These are phyloP conservation scores for Opisthocomus hoazin DNA, from an alignment of 2,113 vertebrate genomes.

Conservation along the genomic window DNA sequence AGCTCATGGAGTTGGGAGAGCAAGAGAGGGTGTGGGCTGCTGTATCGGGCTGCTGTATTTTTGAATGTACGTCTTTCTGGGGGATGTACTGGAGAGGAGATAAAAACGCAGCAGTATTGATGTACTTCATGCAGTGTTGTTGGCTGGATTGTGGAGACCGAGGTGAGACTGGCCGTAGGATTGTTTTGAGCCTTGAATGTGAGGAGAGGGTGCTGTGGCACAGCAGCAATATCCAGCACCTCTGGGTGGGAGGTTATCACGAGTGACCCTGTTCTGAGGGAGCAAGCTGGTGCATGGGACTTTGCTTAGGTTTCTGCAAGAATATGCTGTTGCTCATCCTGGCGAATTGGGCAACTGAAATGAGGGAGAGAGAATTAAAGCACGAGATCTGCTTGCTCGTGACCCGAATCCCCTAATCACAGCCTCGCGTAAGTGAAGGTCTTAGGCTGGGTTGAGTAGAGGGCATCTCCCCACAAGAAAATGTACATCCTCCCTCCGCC, in stretches of 20 bases:
- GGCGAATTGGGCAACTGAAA: neutral
- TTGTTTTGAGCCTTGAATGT: neutral
- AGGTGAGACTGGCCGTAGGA: neutral
- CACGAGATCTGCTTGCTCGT: conserved; percentile 3
- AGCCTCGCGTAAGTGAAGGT: neutral
- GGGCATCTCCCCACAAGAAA: neutral
- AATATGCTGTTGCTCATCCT: neutral
- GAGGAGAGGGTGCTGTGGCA: neutral
- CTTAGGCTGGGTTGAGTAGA: conserved; percentile 27
- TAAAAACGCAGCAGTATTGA: neutral
- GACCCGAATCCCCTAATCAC: conserved; percentile 50
- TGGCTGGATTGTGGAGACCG: neutral
- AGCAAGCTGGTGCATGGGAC: fast-evolving
- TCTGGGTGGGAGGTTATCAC: neutral
- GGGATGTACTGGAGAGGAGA: neutral
- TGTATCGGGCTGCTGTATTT: neutral
- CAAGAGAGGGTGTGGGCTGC: neutral
- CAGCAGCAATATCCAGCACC: fast-evolving
- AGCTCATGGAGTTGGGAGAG: neutral
- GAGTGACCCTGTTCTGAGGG: fast-evolving
- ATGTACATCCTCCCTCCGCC: neutral
- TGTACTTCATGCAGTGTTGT: neutral
- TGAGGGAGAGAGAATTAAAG: conserved; percentile 8
- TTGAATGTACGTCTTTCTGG: neutral
- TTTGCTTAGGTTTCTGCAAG: neutral